Percentiles rank a stretch among this genome's conserved stretches.
phyloP scores from a whole-genome alignment of 1,140 invertebrate genomes.

The Bradysia coprophila region DNA sequence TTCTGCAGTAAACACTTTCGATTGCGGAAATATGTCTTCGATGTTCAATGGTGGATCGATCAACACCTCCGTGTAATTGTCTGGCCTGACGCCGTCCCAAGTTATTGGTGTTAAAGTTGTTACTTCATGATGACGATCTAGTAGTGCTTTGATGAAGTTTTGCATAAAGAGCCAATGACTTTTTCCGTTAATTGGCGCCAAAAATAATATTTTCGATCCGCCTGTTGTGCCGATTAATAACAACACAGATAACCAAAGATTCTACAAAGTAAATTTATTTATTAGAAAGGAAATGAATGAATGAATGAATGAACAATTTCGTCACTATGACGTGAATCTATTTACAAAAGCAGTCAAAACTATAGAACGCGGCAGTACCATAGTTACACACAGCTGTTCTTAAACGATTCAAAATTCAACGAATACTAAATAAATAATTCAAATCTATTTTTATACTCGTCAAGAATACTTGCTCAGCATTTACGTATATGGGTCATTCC shows the following conservation, averaged over 20 bases:
- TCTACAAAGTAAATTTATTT: too few relatives aligned
- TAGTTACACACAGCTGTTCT: too few relatives aligned
- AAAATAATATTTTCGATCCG: neutral
- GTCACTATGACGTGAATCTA: neutral
- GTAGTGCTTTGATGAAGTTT: conserved; percentile 31
- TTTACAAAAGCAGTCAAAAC: neutral
- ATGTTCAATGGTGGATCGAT: conserved; percentile 16
- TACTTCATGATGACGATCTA: conserved; percentile 34
- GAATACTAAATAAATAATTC: too few relatives aligned
- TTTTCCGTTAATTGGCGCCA: neutral
- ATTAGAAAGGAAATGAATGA: neutral
- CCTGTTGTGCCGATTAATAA: neutral
- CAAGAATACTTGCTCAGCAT: too few relatives aligned
- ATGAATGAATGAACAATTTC: neutral
- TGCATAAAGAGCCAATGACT: conserved; percentile 32
- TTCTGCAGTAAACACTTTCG: neutral
- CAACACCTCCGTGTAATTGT: conserved; percentile 29
- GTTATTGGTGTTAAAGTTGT: conserved; percentile 29
- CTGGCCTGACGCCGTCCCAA: conserved; percentile 5
- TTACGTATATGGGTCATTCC: too few relatives aligned
- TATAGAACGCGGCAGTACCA: too few relatives aligned
- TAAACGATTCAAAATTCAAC: too few relatives aligned
- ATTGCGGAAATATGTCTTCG: neutral
- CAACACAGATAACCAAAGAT: neutral
- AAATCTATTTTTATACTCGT: too few relatives aligned